Percentiles rank a stretch among this genome's conserved stretches.
Evolutionary conservation across 2,888 invertebrate species (phyloP).

Genomic region (Anodontia alba): DNA sequence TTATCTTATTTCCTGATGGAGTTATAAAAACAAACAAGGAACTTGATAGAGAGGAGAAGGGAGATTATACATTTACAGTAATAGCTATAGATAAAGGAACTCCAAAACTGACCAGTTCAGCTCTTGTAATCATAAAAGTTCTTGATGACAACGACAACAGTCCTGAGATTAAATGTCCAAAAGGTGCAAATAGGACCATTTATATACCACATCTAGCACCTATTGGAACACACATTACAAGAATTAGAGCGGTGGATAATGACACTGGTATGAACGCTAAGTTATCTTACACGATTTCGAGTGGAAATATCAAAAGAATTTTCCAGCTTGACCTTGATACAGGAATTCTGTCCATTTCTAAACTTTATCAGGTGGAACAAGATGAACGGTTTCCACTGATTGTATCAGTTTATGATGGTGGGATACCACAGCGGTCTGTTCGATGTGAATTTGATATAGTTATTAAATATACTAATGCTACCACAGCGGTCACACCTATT

Average conservation of each 20-base stretch:
- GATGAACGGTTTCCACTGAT: slow-evolving; percentile 53
- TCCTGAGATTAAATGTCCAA: slow-evolving; percentile 77
- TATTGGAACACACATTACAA: slow-evolving; percentile 70
- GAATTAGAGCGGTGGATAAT: slow-evolving; percentile 72
- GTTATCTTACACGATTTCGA: slow-evolving; percentile 68
- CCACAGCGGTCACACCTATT: slow-evolving; percentile 22
- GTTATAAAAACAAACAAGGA: slow-evolving; percentile 59
- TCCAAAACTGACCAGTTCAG: slow-evolving; percentile 58
- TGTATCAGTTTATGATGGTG: slow-evolving; percentile 64
- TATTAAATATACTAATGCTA: slow-evolving; percentile 61
- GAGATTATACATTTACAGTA: slow-evolving; percentile 58
- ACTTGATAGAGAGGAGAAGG: slow-evolving; percentile 63
- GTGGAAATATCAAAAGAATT: slow-evolving; percentile 79
- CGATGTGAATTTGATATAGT: slow-evolving; percentile 52
- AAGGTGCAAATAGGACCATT: slow-evolving; percentile 70
- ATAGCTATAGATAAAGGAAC: slow-evolving; percentile 64
- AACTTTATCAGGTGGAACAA: slow-evolving; percentile 50
- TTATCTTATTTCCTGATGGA: slow-evolving; percentile 64
- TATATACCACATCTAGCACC: slow-evolving; percentile 66
- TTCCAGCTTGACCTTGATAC: slow-evolving; percentile 62
- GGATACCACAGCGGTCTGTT: slow-evolving; percentile 53
- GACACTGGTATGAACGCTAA: slow-evolving; percentile 76
- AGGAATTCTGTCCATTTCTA: slow-evolving; percentile 61
- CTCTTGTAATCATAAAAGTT: slow-evolving; percentile 64
- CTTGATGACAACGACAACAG: slow-evolving; percentile 80